Percentiles rank a stretch among this genome's conserved stretches.
Conservation (phyloP, 2,888 invertebrate genomes). For the Tryphoninae sp. region DNA sequence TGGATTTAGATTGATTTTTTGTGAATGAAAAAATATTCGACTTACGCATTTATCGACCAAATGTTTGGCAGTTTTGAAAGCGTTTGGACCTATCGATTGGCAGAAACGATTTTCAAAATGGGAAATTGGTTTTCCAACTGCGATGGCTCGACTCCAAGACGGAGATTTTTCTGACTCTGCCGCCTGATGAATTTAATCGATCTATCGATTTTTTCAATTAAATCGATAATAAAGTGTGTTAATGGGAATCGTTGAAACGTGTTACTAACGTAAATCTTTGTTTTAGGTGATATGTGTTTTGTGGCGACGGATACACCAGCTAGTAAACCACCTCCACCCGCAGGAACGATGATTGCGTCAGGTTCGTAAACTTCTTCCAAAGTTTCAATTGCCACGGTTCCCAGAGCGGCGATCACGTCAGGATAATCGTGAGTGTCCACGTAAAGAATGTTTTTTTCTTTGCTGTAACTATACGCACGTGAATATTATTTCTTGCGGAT, state of each 20-base stretch:
- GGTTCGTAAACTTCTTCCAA: conserved; percentile 44
- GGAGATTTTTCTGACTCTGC: conserved; percentile 43
- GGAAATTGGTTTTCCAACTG: conserved; percentile 32
- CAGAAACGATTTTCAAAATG: conserved; percentile 15
- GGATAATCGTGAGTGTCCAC: conserved; percentile 46
- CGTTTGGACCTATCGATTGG: conserved; percentile 29
- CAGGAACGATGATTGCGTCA: conserved; percentile 45
- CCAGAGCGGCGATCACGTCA: conserved; percentile 44
- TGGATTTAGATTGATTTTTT: conserved; percentile 4
- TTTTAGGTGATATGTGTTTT: conserved; percentile 46
- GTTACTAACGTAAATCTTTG: conserved; percentile 47
- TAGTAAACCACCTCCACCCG: conserved; percentile 40
- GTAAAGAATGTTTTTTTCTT: conserved; percentile 41
- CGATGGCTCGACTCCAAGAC: conserved; percentile 41
- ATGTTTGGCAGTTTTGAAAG: conserved; percentile 32
- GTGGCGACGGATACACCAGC: conserved; percentile 41
- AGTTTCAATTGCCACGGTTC: conserved; percentile 42
- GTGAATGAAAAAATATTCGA: background rate
- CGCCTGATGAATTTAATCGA: conserved; percentile 26
- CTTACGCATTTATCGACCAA: conserved; percentile 50
- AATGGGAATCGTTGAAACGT: background rate
- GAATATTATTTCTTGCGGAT: background rate
- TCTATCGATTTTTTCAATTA: background rate
- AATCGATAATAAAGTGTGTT: background rate
- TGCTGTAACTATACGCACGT: conserved; percentile 14